phyloP scores from a whole-genome alignment of 92 coral and sea anemone species.

The Porites divaricata region DNA sequence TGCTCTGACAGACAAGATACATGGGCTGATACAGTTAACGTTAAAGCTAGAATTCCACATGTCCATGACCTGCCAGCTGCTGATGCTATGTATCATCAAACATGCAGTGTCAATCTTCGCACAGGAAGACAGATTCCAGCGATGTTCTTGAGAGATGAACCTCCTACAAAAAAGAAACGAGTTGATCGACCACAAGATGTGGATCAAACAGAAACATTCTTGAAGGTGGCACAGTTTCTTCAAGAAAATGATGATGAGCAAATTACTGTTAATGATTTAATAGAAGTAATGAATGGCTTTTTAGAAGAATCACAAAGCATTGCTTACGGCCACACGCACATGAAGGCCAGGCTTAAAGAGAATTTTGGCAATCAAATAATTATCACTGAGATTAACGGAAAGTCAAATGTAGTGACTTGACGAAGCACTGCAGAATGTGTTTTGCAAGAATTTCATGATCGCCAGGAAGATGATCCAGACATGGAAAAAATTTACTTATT shows the following conservation, averaged over 20 bases:
- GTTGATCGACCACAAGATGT: conserved; percentile 42
- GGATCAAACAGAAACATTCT: conserved; percentile 34
- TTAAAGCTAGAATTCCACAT: conserved; percentile 25
- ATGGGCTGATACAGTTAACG: conserved; percentile 18
- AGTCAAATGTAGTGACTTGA: conserved; percentile 25
- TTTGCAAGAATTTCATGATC: conserved; percentile 35
- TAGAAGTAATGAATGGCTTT: background rate
- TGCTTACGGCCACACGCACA: conserved; percentile 29
- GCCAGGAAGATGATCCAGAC: conserved; percentile 15
- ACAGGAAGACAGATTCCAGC: conserved; percentile 26
- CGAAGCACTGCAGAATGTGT: conserved; percentile 16
- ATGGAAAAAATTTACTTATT: conserved; percentile 14
- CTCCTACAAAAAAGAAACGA: background rate
- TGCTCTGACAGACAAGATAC: conserved; percentile 31
- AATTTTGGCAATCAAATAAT: conserved; percentile 37
- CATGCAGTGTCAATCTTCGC: conserved; percentile 41
- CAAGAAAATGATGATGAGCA: conserved; percentile 29
- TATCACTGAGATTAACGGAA: background rate
- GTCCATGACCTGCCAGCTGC: conserved; percentile 49
- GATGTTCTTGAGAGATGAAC: conserved; percentile 16
- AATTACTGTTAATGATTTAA: too few species aligned
- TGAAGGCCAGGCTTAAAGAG: conserved; percentile 37
- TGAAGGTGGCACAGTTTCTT: conserved; percentile 5
- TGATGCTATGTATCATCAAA: conserved; percentile 37
- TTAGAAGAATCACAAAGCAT: conserved; percentile 1